Evolutionary conservation across 2,113 vertebrate genomes (phyloP).

Genomic region (Tylochromis polylepis): DNA sequence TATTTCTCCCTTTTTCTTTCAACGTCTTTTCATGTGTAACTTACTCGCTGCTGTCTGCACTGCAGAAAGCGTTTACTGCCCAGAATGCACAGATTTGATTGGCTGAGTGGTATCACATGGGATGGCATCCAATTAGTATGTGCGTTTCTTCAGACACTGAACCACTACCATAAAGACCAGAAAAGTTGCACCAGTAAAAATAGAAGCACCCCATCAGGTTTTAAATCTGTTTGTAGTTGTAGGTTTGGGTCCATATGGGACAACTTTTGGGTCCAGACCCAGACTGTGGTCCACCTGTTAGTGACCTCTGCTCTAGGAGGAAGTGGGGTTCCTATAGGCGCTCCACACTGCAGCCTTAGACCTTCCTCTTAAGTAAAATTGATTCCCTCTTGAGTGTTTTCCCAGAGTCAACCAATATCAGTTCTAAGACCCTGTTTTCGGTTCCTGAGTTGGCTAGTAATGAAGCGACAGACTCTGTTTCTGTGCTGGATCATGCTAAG

Average conservation of each 20-base stretch:
- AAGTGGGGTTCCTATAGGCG: not conserved
- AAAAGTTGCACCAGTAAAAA: not conserved
- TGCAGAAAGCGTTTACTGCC: not conserved
- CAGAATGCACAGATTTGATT: not conserved
- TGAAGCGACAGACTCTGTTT: not conserved
- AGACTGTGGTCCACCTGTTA: not conserved
- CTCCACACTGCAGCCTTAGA: not conserved
- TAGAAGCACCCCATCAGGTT: not conserved
- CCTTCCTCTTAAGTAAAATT: not conserved
- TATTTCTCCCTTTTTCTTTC: not conserved
- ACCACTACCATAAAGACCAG: not conserved
- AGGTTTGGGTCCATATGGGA: not conserved
- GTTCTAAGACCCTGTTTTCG: not conserved
- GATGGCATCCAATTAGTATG: not conserved
- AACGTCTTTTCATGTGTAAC: not conserved
- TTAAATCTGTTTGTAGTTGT: not conserved
- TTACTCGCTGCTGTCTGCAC: not conserved
- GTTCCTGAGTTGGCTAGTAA: not conserved
- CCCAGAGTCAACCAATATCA: not conserved
- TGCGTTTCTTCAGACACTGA: not conserved
- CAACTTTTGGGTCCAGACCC: not conserved
- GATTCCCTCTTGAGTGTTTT: not conserved
- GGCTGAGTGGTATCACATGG: not conserved
- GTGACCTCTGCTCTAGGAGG: not conserved
- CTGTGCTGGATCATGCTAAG: not conserved